phyloP scores from a whole-genome alignment of 2,797 vertebrate genomes.

The Lutjanus campechanus region DNA sequence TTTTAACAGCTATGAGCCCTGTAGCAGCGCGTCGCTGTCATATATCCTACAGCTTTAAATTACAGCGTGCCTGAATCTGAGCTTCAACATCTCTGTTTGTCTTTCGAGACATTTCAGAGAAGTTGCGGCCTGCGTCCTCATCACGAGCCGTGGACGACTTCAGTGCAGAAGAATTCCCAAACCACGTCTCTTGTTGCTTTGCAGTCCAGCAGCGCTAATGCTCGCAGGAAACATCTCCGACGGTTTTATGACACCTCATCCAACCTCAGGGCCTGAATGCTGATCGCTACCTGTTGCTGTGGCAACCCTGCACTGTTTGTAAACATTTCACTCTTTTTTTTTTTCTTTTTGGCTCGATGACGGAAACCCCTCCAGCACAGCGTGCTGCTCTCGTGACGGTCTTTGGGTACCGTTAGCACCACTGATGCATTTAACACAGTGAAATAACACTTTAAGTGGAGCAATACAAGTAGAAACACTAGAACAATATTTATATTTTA shows the following conservation, averaged over 20 bases:
- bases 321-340: slow-evolving; percentile 61
- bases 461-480: slow-evolving; percentile 37
- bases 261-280: slow-evolving; percentile 79
- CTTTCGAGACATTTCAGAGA: not conserved
- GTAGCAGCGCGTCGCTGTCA: slow-evolving; percentile 17
- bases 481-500: slow-evolving; percentile 30
- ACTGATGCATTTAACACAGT: slow-evolving; percentile 41
- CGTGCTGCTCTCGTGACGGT: slow-evolving; percentile 11
- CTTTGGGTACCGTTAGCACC: slow-evolving; percentile 16
- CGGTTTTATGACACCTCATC: slow-evolving; percentile 82
- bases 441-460: slow-evolving; percentile 23
- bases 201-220: slow-evolving; percentile 76
- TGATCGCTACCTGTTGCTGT: slow-evolving; percentile 82
- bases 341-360: not conserved
- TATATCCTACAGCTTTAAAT: slow-evolving; percentile 22
- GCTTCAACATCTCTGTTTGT: slow-evolving; percentile 61
- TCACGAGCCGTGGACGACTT: slow-evolving; percentile 87
- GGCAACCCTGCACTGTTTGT: slow-evolving; percentile 84
- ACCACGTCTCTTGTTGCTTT: slow-evolving; percentile 87
- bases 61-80: slow-evolving; percentile 13
- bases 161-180: slow-evolving; percentile 91
- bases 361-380: slow-evolving; percentile 43
- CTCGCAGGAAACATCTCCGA: slow-evolving; percentile 84
- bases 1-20: slow-evolving; percentile 27
- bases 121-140: slow-evolving; percentile 50